These are phyloP conservation scores for Euglossa dilemma DNA, from an alignment of 1,140 invertebrate genomes.

Conservation along the genomic window DNA sequence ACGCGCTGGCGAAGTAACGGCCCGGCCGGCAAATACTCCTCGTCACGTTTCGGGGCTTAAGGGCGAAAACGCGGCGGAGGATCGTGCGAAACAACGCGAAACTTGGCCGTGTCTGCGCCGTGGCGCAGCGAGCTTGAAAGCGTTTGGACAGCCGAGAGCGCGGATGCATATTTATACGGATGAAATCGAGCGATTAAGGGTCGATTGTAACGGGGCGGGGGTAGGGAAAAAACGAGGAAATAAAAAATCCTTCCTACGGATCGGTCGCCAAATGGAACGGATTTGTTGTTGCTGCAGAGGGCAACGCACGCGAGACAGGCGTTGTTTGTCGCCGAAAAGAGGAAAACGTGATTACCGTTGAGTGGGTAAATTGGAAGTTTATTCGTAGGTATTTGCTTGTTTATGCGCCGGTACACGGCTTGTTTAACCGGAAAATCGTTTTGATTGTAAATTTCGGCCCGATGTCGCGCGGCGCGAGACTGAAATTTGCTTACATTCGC, in stretches of 20 bases:
- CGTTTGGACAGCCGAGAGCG: slow-evolving; percentile 27
- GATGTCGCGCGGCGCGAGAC: neutral
- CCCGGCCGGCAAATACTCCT: slow-evolving; percentile 69
- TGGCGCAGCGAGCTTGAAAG: neutral
- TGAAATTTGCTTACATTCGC: neutral
- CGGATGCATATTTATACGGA: slow-evolving; percentile 46
- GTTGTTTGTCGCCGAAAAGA: neutral
- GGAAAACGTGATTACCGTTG: slow-evolving; percentile 3
- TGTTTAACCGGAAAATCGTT: slow-evolving; percentile 14
- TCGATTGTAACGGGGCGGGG: neutral
- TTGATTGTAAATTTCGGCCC: neutral
- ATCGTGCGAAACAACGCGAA: slow-evolving; percentile 53
- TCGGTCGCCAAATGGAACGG: neutral
- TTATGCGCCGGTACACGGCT: neutral
- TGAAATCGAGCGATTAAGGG: slow-evolving; percentile 26
- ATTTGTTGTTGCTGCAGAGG: slow-evolving; percentile 13
- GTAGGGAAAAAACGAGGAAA: too few species aligned
- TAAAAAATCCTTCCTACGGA: slow-evolving; percentile 11
- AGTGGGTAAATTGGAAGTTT: slow-evolving; percentile 2
- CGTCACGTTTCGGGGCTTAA: slow-evolving; percentile 72
- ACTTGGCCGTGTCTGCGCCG: slow-evolving; percentile 29
- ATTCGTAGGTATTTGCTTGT: slow-evolving; percentile 7
- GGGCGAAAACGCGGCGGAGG: slow-evolving; percentile 47
- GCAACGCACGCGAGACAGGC: neutral
- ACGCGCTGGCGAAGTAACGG: slow-evolving; percentile 61